These are phyloP conservation scores for Tamandua tetradactyla DNA, from an alignment of 2,797 vertebrate genomes.

Conservation along the genomic window DNA sequence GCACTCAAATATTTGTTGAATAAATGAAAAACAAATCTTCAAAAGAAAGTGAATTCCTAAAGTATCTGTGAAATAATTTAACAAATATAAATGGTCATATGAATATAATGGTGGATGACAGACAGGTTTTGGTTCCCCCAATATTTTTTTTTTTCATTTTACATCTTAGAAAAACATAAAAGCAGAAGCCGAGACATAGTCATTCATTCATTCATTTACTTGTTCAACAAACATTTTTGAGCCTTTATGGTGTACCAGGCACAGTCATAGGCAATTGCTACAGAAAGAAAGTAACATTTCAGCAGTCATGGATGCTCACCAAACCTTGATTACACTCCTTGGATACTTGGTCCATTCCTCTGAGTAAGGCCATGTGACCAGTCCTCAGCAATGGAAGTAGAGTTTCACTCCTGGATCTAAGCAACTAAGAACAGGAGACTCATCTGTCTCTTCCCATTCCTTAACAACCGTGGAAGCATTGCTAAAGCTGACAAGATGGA, in stretches of 20 bases:
- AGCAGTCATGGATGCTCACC: background rate
- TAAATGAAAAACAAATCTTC: constrained; percentile 2
- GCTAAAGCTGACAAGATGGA: background rate
- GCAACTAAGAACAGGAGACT: background rate
- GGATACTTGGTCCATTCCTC: background rate
- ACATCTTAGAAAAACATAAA: background rate
- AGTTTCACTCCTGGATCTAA: background rate
- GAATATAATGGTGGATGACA: background rate
- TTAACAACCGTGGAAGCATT: background rate
- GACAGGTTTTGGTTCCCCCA: background rate
- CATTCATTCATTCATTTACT: background rate
- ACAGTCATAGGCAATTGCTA: background rate
- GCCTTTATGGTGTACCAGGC: background rate
- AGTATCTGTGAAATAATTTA: constrained; percentile 4
- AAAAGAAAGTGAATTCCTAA: background rate
- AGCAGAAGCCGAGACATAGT: background rate
- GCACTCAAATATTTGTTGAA: background rate
- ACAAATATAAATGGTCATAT: constrained; percentile 1
- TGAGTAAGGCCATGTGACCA: background rate
- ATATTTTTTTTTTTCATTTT: background rate
- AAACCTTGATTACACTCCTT: background rate
- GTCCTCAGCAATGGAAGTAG: background rate
- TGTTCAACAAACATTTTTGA: constrained; percentile 17
- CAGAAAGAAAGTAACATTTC: background rate
- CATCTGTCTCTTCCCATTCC: background rate